phyloP scores from a whole-genome alignment of 2,797 vertebrate species.

The Galago senegalensis region DNA sequence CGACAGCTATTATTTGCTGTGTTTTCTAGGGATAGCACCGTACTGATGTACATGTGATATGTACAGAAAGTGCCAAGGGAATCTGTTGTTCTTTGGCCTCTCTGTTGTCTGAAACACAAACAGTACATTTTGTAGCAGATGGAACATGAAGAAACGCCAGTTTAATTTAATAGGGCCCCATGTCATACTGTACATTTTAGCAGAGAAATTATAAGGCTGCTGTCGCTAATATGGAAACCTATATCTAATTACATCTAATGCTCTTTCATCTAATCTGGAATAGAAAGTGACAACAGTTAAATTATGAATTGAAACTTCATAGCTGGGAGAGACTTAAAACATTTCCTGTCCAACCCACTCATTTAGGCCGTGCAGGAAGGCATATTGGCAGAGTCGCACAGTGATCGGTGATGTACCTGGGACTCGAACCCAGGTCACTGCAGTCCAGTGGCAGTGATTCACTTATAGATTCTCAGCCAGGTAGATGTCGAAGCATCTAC shows the following conservation, averaged over 20 bases:
- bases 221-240: not conserved
- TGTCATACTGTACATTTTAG: conserved; percentile 21
- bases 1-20: conserved; percentile 62
- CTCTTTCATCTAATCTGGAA: not conserved
- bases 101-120: conserved; percentile 56
- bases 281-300: conserved; percentile 19
- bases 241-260: conserved; percentile 10
- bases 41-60: not conserved
- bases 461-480: not conserved
- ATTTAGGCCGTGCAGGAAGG: not conserved
- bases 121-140: conserved; percentile 65
- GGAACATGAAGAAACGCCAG: conserved; percentile 13
- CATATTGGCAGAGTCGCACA: not conserved
- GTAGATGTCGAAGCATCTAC: not conserved
- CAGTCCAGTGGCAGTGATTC: not conserved
- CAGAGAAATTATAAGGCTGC: not conserved
- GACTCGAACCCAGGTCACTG: not conserved
- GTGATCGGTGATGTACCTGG: not conserved
- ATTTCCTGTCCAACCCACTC: not conserved
- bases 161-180: conserved; percentile 2
- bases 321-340: conserved; percentile 13
- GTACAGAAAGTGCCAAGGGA: conserved; percentile 66
- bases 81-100: conserved; percentile 45
- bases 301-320: conserved; percentile 50
- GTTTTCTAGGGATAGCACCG: conserved; percentile 31